Evolutionary conservation across 2,888 invertebrate species (phyloP).

Genomic region (Drosophila macrospina): DNA sequence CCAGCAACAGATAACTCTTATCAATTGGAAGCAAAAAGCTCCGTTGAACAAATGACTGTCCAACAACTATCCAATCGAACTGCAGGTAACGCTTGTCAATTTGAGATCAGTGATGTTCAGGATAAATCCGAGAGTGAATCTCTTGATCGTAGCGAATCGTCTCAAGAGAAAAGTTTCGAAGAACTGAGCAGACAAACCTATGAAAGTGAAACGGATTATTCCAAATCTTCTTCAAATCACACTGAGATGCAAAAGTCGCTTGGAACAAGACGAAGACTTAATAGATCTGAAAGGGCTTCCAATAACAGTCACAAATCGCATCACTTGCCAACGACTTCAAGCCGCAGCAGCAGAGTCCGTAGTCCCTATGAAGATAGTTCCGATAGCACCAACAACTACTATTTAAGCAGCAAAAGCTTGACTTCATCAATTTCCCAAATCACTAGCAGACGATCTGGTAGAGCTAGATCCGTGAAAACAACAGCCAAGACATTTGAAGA

Average conservation of each 20-base stretch:
- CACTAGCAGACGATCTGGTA: background rate
- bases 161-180: background rate
- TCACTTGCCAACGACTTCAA: background rate
- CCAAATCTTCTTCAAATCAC: background rate
- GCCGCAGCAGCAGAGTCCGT: background rate
- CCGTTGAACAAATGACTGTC: too few relatives aligned
- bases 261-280: background rate
- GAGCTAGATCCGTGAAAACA: background rate
- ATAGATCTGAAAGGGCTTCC: background rate
- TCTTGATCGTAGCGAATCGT: background rate
- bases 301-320: conserved; percentile 4
- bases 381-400: conserved; percentile 20
- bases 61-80: too few relatives aligned
- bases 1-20: background rate
- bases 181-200: too few relatives aligned
- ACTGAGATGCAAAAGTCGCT: background rate
- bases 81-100: background rate
- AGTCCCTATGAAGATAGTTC: background rate
- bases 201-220: background rate
- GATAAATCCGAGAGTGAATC: background rate
- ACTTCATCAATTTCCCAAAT: background rate
- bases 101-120: background rate
- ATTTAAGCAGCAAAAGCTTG: conserved; percentile 2
- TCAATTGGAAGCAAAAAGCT: background rate
- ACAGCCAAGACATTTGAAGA: conserved; percentile 46